Evolutionary conservation across 2,888 invertebrate species (phyloP).

Genomic region (Hylaea fasciaria): DNA sequence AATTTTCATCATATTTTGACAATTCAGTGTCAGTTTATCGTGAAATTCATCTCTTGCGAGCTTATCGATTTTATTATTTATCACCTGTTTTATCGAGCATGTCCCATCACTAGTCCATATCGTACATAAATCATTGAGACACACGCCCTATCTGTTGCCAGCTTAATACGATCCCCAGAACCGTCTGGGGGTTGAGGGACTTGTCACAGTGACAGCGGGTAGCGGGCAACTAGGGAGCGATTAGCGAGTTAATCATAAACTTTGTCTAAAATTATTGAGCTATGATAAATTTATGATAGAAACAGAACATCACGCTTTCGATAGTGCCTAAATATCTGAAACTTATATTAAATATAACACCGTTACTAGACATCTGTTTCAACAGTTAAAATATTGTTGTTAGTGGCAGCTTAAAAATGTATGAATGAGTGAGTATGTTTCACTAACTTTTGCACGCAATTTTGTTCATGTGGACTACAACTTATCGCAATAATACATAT

Average conservation of each 20-base stretch:
- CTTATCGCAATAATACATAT: too few species aligned
- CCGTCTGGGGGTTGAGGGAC: slow-evolving; percentile 48
- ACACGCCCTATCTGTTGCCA: slow-evolving; percentile 83
- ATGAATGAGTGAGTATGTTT: too few species aligned
- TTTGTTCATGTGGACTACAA: too few species aligned
- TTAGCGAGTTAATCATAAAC: not conserved
- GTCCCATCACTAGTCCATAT: slow-evolving; percentile 61
- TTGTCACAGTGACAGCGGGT: slow-evolving; percentile 11
- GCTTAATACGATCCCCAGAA: slow-evolving; percentile 80
- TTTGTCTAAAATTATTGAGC: not conserved
- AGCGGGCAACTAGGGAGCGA: slow-evolving; percentile 3
- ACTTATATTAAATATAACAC: too few species aligned
- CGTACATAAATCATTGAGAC: slow-evolving; percentile 82
- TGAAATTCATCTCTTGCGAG: not conserved
- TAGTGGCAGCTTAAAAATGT: too few species aligned
- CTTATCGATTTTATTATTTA: slow-evolving; percentile 20
- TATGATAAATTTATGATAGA: not conserved
- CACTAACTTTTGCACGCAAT: too few species aligned
- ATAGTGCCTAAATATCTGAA: too few species aligned
- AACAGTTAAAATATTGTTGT: too few species aligned
- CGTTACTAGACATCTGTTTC: too few species aligned
- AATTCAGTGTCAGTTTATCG: not conserved
- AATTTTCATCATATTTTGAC: too few species aligned
- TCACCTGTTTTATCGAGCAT: slow-evolving; percentile 43
- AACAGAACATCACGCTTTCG: too few species aligned